These are phyloP conservation scores for Sinotaia quadrata DNA, from an alignment of 2,888 invertebrate genomes.

Conservation along the genomic window DNA sequence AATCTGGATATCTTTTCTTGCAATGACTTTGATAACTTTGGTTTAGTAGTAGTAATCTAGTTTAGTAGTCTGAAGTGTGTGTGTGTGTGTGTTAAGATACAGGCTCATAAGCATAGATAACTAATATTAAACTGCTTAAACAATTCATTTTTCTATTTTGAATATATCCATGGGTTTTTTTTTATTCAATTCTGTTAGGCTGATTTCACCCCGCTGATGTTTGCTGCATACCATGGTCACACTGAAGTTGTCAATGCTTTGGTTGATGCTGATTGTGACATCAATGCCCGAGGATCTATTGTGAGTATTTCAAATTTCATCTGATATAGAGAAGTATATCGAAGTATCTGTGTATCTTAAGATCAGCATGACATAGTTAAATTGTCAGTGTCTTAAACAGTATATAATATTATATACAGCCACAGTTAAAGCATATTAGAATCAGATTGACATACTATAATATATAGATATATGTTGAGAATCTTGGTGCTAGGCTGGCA, in stretches of 20 bases:
- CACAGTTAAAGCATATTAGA: background rate
- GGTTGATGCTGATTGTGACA: conserved; percentile 65
- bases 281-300: conserved; percentile 63
- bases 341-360: background rate
- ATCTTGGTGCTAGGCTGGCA: too few species aligned
- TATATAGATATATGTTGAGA: too few species aligned
- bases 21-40: too few species aligned
- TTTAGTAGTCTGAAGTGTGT: too few species aligned
- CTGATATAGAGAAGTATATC: background rate
- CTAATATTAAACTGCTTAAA: too few species aligned
- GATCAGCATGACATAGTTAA: background rate
- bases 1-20: too few species aligned
- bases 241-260: conserved; percentile 65
- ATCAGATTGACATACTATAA: background rate
- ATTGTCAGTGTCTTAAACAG: background rate
- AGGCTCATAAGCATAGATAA: too few species aligned
- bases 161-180: too few species aligned
- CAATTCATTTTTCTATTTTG: too few species aligned
- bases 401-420: background rate
- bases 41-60: too few species aligned
- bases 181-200: conserved; percentile 63
- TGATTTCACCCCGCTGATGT: conserved; percentile 72
- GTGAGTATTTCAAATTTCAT: too few species aligned
- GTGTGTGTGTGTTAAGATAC: too few species aligned
- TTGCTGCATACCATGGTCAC: conserved; percentile 71